Conservation (phyloP, 1,140 invertebrate species). For the Drosophila quadrilineata region DNA sequence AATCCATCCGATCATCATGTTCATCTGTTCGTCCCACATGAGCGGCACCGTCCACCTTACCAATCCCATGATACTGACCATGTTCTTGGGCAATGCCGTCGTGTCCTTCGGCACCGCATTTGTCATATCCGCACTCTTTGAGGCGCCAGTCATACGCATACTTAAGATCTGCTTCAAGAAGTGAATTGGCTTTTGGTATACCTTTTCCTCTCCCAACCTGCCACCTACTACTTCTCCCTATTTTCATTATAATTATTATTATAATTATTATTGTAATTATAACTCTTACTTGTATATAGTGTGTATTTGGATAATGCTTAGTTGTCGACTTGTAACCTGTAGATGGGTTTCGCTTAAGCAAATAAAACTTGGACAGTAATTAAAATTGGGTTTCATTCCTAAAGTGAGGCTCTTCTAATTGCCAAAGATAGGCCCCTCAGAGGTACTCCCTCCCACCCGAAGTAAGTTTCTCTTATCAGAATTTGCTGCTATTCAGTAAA, state of each 20-base stretch:
- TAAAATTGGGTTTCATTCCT: too few species aligned
- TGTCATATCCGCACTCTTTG: conserved; percentile 88
- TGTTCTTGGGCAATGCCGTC: conserved; percentile 90
- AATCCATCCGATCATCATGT: conserved; percentile 93
- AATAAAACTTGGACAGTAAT: too few species aligned
- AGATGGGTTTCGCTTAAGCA: too few species aligned
- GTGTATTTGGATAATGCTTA: too few species aligned
- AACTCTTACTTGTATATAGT: too few species aligned
- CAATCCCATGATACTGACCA: conserved; percentile 87
- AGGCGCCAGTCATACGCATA: conserved; percentile 89
- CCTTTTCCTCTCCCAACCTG: not conserved
- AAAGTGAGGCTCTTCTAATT: too few species aligned
- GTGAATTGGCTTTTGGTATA: conserved; percentile 8
- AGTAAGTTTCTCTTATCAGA: too few species aligned
- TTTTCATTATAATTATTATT: conserved; percentile 18
- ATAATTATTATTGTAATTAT: conserved; percentile 25
- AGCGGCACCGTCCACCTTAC: conserved; percentile 89
- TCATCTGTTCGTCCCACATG: conserved; percentile 88
- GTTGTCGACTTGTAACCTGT: too few species aligned
- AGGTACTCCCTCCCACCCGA: too few species aligned
- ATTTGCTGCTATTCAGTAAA: too few species aligned
- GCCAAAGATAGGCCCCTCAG: too few species aligned
- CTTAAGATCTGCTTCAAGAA: conserved; percentile 85
- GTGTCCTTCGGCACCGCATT: conserved; percentile 90
- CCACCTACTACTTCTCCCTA: too few species aligned